Evolutionary conservation across 2,797 vertebrate species (phyloP), one percentile per base, ranked within the genome.

Genomic region (Tarsius wallacei): DNA sequence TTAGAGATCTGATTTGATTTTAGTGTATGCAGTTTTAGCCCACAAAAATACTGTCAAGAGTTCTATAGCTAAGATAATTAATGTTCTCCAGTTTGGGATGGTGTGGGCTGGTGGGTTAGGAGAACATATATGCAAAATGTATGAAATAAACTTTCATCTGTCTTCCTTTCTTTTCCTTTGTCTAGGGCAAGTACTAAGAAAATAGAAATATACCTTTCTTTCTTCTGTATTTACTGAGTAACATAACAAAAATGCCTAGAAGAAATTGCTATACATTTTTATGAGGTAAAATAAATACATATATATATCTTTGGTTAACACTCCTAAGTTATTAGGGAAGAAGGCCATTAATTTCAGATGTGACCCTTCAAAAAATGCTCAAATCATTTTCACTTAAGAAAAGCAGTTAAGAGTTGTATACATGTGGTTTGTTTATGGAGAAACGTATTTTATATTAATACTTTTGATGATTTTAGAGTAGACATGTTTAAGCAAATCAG

Each of bases 181-280:
- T 74, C n/a, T 57, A 85, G 28, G 55, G 42, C 2, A 93, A 90
- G 80, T 81, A 63, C 49, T 87, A 28, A 80, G 53, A 77, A 94
- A 90, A 86, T 0, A 80, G 64, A 96, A 96, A 82, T 70, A 87
- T 55, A 84, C 7, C 28, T 87, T 90, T 49, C 26, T 57, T 2
- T 73, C 53, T 84, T 66, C 51, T 84, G 2, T 53, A 85, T 95
- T 97, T 97, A 82, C 51, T 64, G 55, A 93, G 51, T 81, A 94
- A 94, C 90, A 36, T n/a, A 93, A 90, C 8, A 96, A 84, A 31
- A 94, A n/a, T 24, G 1, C 12, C 81, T 15, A 74, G 42, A 93
- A 71, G 19, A 96, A 93, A 87, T 88, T 74, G n/a, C 36, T 55
- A 49, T 63, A 12, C 68, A 78, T 94, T 96, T 87, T 93, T 88